A percentile compares a stretch with the other conserved stretches of the same genome.
These are phyloP conservation scores for Bos taurus DNA, from an alignment of 2,113 vertebrate genomes.

Conservation along the genomic window DNA sequence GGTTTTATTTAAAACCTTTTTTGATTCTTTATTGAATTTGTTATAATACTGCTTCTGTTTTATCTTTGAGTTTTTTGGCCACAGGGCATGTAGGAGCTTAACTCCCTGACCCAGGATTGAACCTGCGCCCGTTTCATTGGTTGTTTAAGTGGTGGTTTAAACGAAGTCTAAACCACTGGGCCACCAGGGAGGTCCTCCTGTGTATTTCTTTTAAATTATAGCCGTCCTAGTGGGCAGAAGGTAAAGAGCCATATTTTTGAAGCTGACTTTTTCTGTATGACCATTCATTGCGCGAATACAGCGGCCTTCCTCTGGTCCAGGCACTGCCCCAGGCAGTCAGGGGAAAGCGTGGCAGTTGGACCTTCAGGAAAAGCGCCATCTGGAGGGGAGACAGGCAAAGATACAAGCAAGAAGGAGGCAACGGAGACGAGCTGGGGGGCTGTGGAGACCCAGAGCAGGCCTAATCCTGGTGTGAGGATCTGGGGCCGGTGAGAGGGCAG, in stretches of 20 bases:
- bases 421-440: accelerated
- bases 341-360: accelerated
- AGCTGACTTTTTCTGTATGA: background rate
- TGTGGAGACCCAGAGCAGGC: background rate
- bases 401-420: background rate
- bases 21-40: background rate
- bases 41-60: background rate
- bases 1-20: background rate
- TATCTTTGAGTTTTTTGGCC: background rate
- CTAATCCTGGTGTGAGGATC: background rate
- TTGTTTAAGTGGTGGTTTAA: background rate
- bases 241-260: background rate
- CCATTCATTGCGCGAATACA: background rate
- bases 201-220: background rate
- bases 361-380: accelerated
- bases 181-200: background rate
- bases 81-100: background rate
- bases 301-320: background rate
- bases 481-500: too few species aligned
- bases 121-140: background rate
- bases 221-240: background rate
- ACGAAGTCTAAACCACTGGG: background rate
- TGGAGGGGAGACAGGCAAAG: background rate
- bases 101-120: background rate
- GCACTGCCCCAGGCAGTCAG: background rate